phyloP scores from a whole-genome alignment of 1,140 invertebrate species.

The Apis cerana region DNA sequence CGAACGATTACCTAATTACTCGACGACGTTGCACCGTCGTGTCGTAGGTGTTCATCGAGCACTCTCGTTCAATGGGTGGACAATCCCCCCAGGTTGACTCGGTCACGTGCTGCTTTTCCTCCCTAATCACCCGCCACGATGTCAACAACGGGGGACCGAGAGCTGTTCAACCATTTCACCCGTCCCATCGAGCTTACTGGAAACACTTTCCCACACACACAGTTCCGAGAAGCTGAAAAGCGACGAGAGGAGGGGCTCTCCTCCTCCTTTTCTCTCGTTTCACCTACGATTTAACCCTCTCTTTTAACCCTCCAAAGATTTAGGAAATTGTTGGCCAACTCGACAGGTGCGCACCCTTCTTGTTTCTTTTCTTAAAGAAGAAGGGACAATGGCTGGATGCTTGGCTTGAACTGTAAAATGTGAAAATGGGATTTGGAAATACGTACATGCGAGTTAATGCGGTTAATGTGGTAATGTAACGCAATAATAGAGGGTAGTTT shows the following conservation, averaged over 20 bases:
- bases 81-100: not conserved
- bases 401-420: not conserved
- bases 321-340: too few relatives aligned
- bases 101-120: constrained; percentile 20
- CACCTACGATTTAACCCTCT: not conserved
- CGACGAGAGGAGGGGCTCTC: not conserved
- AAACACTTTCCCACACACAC: constrained; percentile 6
- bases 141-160: constrained; percentile 7
- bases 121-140: constrained; percentile 38
- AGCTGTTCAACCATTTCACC: constrained; percentile 29
- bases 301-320: too few relatives aligned
- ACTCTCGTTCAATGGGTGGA: constrained; percentile 18
- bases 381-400: not conserved
- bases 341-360: not conserved
- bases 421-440: not conserved
- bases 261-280: not conserved
- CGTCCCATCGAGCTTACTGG: not conserved
- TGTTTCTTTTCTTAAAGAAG: not conserved
- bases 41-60: constrained; percentile 20
- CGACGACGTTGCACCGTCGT: not conserved
- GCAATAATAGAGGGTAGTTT: not conserved
- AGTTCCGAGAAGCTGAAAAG: not conserved
- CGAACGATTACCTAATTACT: not conserved
- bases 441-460: not conserved
- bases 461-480: not conserved